Evolutionary conservation across 2,888 invertebrate genomes (phyloP).

Genomic region (Luffia ferchaultella): DNA sequence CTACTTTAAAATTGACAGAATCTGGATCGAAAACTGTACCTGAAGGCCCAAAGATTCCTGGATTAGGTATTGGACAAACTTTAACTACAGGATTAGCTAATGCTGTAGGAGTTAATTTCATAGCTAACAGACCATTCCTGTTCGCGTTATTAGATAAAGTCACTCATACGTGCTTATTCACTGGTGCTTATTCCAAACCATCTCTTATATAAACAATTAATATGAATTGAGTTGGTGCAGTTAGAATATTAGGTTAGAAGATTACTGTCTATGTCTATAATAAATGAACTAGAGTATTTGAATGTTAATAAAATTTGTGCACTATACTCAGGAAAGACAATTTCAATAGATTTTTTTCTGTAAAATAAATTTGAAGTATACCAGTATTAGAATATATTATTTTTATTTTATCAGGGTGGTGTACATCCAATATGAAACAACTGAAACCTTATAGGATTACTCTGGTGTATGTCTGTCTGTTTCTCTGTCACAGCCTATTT

Average conservation of each 20-base stretch:
- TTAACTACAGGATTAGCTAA: constrained; percentile 17
- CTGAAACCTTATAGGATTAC: no score
- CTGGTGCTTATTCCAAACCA: constrained; percentile 4
- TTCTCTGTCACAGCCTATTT: no score
- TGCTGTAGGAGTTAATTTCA: constrained; percentile 20
- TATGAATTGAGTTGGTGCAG: neutral
- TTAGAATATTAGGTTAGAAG: neutral
- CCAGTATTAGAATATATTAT: no score
- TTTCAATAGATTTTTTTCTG: no score
- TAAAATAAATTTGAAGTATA: no score
- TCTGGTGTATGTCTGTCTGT: no score
- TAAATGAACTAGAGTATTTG: no score
- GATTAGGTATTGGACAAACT: constrained; percentile 1
- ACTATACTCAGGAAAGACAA: no score
- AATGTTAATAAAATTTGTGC: no score
- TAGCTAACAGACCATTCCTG: constrained; percentile 25
- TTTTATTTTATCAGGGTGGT: no score
- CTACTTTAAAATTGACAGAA: constrained; percentile 10
- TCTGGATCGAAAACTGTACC: neutral
- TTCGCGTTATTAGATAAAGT: constrained; percentile 23
- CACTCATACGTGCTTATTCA: constrained; percentile 19
- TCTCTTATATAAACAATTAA: neutral
- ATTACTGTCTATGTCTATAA: neutral
- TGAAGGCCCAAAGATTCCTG: neutral
- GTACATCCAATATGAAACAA: no score